Evolutionary conservation across 2,888 invertebrate genomes (phyloP).

Genomic region (Cantharis nigra): DNA sequence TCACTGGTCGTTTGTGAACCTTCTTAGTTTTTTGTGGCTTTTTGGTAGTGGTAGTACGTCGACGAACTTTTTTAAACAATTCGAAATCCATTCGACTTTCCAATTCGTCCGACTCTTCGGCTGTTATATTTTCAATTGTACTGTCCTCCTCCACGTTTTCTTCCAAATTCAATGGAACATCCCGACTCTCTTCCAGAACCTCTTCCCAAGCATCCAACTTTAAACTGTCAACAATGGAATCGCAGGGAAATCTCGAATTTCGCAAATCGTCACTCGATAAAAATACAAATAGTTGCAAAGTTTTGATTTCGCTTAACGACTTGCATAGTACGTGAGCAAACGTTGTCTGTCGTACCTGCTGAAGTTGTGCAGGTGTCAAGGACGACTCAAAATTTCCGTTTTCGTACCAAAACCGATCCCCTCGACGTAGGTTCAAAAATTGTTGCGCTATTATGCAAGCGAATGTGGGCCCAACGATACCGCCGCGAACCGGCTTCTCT

Average conservation of each 20-base stretch:
- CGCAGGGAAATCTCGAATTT: slow-evolving; percentile 65
- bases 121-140: background rate
- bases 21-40: slow-evolving; percentile 8
- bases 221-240: slow-evolving; percentile 59
- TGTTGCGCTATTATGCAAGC: slow-evolving; percentile 88
- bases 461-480: slow-evolving; percentile 84
- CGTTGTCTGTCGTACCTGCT: slow-evolving; percentile 71
- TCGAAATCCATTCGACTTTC: background rate
- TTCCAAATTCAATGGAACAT: background rate
- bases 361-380: slow-evolving; percentile 76
- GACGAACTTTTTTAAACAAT: background rate
- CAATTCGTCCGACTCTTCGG: background rate
- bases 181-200: slow-evolving; percentile 15
- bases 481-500: slow-evolving; percentile 78
- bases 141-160: background rate
- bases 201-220: slow-evolving; percentile 68
- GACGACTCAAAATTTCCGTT: slow-evolving; percentile 75
- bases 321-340: slow-evolving; percentile 75
- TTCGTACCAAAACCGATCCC: slow-evolving; percentile 85
- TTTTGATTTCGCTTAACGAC: slow-evolving; percentile 68
- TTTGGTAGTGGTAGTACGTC: slow-evolving; percentile 18
- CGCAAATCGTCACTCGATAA: slow-evolving; percentile 64
- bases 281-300: slow-evolving; percentile 73
- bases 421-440: slow-evolving; percentile 76
- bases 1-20: slow-evolving; percentile 13